Base-by-base conservation (phyloP, 2,113 vertebrate genomes). In the Cyprinodon brontotheroides region DNA sequence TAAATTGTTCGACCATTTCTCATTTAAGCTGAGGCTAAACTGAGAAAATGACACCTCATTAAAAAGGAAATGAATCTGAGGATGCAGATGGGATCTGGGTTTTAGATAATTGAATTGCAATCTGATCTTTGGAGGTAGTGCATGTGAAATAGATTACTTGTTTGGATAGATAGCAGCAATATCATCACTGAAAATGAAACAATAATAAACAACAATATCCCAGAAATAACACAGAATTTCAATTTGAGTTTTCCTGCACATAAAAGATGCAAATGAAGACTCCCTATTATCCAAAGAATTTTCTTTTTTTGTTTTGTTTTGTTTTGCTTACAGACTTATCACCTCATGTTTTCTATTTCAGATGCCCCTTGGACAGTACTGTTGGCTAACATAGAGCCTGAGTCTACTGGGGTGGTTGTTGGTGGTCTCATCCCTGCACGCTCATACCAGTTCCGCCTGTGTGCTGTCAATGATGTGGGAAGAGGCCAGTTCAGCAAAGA, bases 401-500 rank as follows among this genome's bases (percentile, higher is more conserved):
- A 97, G 87, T 92, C 92, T 0, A 92, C 90, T 0, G 96, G 94
- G 0, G 95, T 98, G 73, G 87, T 79, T 0, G 96, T 99, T 70
- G 91, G 94, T 68, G 96, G 96, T 68, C 92, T 99, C 86, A 96
- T 97, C 59, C 98, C 98, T 0, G 97, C 97, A 0, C 96, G 97
- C 13, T 98, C 97, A 43, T 99, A 99, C 88, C 97, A 98, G 90
- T 99, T 99, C 92, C 97, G 96, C 61, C 95, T 98, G 68, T 98
- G 97, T 0, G 97, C 98, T 0, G 93, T 97, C 63, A 99, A 99
- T 0, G 97, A 99, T 0, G 98, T 99, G 84, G 97, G 97, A 72
- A 95, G 95, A 81, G 96, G 98, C 0, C 97, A 98, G 88, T 97
- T 98, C 92, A 99, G 98, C 95, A 96, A 96, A 90, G 97, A 98